These are phyloP conservation scores for Furcula furcula DNA, from an alignment of 2,888 invertebrate species.

Conservation along the genomic window DNA sequence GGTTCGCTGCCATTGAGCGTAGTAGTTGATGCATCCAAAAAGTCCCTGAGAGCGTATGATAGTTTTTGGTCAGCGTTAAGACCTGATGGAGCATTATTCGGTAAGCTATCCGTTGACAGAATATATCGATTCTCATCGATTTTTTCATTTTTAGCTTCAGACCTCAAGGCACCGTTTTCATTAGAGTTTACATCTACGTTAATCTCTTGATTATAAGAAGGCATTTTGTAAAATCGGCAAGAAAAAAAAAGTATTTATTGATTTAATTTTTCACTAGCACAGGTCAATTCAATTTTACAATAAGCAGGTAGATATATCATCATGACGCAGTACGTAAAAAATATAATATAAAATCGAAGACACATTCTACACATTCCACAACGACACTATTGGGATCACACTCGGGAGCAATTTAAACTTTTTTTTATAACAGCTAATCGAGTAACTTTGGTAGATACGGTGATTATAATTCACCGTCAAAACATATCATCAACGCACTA, in stretches of 20 bases:
- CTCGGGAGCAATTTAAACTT: constrained; percentile 42
- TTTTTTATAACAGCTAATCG: constrained; percentile 48
- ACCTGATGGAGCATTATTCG: constrained; percentile 46
- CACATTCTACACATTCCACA: constrained; percentile 57
- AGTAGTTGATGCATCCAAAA: constrained; percentile 48
- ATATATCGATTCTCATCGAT: constrained; percentile 43
- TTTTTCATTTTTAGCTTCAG: constrained; percentile 48
- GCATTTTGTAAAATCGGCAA: constrained; percentile 52
- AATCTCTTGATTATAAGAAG: constrained; percentile 68
- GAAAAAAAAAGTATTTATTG: constrained; percentile 31
- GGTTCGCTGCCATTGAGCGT: constrained; percentile 41
- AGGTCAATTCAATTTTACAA: constrained; percentile 11
- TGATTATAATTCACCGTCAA: constrained; percentile 34
- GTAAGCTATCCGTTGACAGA: constrained; percentile 35
- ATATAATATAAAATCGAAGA: constrained; percentile 30
- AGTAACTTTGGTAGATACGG: constrained; percentile 44
- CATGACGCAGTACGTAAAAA: constrained; percentile 19
- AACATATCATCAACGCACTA: constrained; percentile 48
- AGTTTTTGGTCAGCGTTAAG: constrained; percentile 60
- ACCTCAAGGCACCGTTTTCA: constrained; percentile 52
- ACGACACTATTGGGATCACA: constrained; percentile 42
- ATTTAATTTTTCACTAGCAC: constrained; percentile 11
- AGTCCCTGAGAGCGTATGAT: constrained; percentile 66
- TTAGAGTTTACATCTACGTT: constrained; percentile 67
- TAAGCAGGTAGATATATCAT: neutral